These are phyloP conservation scores for Brotula barbata DNA, from an alignment of 2,797 vertebrate species.

Conservation along the genomic window DNA sequence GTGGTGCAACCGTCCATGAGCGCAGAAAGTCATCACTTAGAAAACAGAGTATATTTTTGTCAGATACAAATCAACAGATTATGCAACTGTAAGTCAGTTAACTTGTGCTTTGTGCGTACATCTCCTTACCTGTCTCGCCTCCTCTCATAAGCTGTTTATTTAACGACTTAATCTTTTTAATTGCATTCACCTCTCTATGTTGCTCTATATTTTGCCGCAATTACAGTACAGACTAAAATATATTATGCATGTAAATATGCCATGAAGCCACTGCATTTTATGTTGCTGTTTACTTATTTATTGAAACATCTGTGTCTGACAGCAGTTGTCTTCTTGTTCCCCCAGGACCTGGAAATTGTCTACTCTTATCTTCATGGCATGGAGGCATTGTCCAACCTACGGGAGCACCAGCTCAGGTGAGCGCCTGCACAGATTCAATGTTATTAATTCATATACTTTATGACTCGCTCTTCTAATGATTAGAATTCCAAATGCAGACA, in stretches of 20 bases:
- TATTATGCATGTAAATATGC: too few species aligned
- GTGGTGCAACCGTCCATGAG: not conserved
- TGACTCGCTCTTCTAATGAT: conserved; percentile 12
- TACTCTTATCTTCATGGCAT: conserved; percentile 98
- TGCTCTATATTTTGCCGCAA: too few species aligned
- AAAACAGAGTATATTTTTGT: not conserved
- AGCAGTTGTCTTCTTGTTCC: conserved; percentile 18
- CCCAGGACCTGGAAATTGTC: conserved; percentile 96
- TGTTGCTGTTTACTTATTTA: not conserved
- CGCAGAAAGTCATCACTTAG: not conserved
- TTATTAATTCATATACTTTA: conserved; percentile 11
- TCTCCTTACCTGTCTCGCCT: too few species aligned
- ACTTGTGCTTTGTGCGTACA: too few species aligned
- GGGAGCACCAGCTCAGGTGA: conserved; percentile 96
- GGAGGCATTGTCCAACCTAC: conserved; percentile 97
- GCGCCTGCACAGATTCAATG: conserved; percentile 6
- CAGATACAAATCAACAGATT: too few species aligned
- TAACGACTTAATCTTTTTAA: not conserved
- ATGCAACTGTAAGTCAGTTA: too few species aligned
- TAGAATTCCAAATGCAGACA: conserved; percentile 23
- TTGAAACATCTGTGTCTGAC: not conserved
- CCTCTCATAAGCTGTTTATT: too few species aligned
- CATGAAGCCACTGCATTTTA: not conserved
- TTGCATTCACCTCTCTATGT: not conserved
- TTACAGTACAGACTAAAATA: too few species aligned